Evolutionary conservation across 2,113 vertebrate species (phyloP), one percentile per base, ranked within the genome.

Genomic region (Falco punctatus): DNA sequence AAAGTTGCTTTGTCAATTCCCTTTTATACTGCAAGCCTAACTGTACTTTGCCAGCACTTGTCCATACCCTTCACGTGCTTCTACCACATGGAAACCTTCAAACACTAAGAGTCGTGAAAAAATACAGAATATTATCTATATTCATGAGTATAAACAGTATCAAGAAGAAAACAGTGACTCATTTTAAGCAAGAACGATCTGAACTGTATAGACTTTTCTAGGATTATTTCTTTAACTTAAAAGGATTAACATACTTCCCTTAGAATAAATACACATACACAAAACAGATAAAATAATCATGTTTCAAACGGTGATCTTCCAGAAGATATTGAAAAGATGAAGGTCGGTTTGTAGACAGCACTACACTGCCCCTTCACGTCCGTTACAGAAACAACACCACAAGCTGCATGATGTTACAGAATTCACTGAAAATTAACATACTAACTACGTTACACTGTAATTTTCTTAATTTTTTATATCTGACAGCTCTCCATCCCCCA

Each of bases 311-410:
- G 0, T 27, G 27, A 62, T 48, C 70, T 92, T 91, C 35, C 42
- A 80, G n/a, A 90, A 44, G 32, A 88, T 40, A 65, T 9, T 71
- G 51, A 85, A 82, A 83, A 80, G 38, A 90, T 61, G 17, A 88
- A 71, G 32, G 8, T 49, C 85, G 49, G 86, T 80, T 83, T 92
- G 96, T 91, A 89, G 35, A 88, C 83, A 96, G 97, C 95, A 93
- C 96, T 90, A 96, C 90, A 98, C 95, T 98, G 98, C 98, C 98
- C 97, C 98, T 98, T 88, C 89, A 96, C 4, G 98, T 97, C 96
- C 94, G 93, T 46, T 84, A 59, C 52, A 66, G 92, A 97, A 98
- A 97, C 92, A 97, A 86, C 98, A 98, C 14, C 58, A 90, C 40
- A 48, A 92, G 48, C 79, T 92, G 16, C 52, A 27, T 21, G 12